Evolutionary conservation across 1,140 invertebrate genomes (phyloP), one percentile per base, ranked within the genome.

Genomic region (Phthorimaea operculella): DNA sequence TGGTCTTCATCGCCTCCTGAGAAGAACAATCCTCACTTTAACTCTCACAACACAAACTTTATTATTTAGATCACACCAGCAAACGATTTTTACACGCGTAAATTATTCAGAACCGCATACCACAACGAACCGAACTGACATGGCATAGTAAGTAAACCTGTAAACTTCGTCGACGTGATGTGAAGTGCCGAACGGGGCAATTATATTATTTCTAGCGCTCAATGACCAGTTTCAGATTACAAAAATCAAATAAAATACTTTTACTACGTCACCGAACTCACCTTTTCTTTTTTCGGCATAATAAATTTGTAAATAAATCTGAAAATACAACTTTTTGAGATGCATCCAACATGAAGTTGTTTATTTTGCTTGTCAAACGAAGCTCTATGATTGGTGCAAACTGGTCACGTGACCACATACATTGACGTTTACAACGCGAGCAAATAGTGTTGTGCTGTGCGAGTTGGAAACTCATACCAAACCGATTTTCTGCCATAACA

Each of bases 1-100:
- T 84, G 63, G 79, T 84, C 79, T 84, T 84, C 79, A 84, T 84
- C 64, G 65, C 76, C 68, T 80, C 71, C 78, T 74, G 72, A 36
- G 59, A 76, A 70, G 54, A 70, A 72, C 60, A 72, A 58, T 66
- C 66, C 55, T 67, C 73, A 75, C 78, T 74, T 58, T 67, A 80
- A 80, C 74, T 73, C 59, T 69, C 72, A 77, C 76, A 70, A 64
- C 70, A 75, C 72, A 58, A 56, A 74, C 71, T 55, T 68, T 74
- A 72, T 66, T 49, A 42, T 57, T 59, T 58, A 54, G 50, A 55
- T 55, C 67, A 64, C 75, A 82, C 77, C 54, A 74, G 61, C 64
- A 67, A 64, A 68, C 64, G 59, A 76, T 52, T 70, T 71, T 74
- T 70, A 72, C 66, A 77, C 74, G 71, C 64, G 61, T 71, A 78